phyloP scores from a whole-genome alignment of 1,140 invertebrate species.

The Megalopta genalis region DNA sequence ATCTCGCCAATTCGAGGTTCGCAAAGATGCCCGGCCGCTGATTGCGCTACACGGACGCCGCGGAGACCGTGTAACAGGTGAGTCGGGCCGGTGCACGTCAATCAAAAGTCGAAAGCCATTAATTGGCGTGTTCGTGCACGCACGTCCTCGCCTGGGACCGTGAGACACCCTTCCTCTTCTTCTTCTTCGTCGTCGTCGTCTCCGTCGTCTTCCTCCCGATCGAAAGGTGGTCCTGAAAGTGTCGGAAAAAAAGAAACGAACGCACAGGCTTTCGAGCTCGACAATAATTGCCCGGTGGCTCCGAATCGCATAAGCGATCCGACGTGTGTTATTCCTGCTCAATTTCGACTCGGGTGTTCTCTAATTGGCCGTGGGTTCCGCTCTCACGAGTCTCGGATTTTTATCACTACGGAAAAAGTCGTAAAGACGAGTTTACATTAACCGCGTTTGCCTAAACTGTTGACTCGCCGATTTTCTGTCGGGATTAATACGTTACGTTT shows the following conservation, averaged over 20 bases:
- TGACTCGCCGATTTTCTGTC: no score
- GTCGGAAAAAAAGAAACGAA: slow-evolving; percentile 19
- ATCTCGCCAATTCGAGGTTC: background rate
- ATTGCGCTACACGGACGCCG: slow-evolving; percentile 30
- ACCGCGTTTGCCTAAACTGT: no score
- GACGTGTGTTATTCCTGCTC: no score
- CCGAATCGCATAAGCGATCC: background rate
- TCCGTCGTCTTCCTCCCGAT: background rate
- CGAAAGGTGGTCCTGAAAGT: slow-evolving; percentile 28
- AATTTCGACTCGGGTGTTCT: no score
- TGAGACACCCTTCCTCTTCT: slow-evolving; percentile 55
- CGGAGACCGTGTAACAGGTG: slow-evolving; percentile 49
- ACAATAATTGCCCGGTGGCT: slow-evolving; percentile 12
- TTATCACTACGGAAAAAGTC: no score
- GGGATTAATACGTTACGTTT: no score
- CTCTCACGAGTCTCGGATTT: no score
- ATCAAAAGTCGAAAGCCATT: slow-evolving; percentile 65
- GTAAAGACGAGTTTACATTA: no score
- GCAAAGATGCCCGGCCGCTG: background rate
- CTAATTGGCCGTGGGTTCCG: no score
- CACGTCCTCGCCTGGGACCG: slow-evolving; percentile 52
- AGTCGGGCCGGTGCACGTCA: slow-evolving; percentile 45
- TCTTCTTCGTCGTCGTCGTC: slow-evolving; percentile 3
- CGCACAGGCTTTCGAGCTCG: background rate
- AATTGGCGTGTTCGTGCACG: slow-evolving; percentile 60